These are phyloP conservation scores for Altica lythri DNA, from an alignment of 2,888 invertebrate species.

Conservation along the genomic window DNA sequence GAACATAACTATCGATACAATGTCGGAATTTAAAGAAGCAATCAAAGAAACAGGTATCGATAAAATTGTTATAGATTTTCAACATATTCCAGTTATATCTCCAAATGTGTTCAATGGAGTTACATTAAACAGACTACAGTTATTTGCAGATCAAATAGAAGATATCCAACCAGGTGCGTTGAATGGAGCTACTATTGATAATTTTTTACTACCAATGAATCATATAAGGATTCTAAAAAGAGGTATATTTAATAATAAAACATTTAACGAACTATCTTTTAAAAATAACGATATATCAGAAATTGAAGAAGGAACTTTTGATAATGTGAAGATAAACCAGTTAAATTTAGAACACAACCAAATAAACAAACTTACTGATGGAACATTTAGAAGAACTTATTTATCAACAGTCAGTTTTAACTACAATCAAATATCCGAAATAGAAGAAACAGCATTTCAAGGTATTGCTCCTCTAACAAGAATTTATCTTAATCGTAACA, in stretches of 20 bases:
- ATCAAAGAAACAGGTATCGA: too few relatives aligned
- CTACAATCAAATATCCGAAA: background rate
- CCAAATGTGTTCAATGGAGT: too few relatives aligned
- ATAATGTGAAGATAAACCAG: background rate
- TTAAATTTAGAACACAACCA: background rate
- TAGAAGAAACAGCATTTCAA: slow-evolving; percentile 1
- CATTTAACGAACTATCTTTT: background rate
- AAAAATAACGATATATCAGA: background rate
- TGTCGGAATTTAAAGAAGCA: too few relatives aligned
- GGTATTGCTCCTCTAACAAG: background rate
- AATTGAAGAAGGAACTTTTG: slow-evolving; percentile 11
- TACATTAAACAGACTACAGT: too few relatives aligned
- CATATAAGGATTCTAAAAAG: background rate
- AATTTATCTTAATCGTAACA: slow-evolving; percentile 1
- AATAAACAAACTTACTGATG: background rate
- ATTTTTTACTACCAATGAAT: background rate
- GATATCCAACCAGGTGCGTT: slow-evolving; percentile 13
- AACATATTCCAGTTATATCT: too few relatives aligned
- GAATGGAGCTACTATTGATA: background rate
- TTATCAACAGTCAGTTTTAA: background rate
- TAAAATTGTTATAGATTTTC: too few relatives aligned
- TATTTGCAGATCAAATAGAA: background rate
- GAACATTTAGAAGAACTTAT: background rate
- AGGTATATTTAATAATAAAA: slow-evolving; percentile 1
- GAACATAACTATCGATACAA: too few relatives aligned